Evolutionary conservation across 2,888 invertebrate species (phyloP), one percentile per base, ranked within the genome.

Genomic region (Cephus rjabovi): DNA sequence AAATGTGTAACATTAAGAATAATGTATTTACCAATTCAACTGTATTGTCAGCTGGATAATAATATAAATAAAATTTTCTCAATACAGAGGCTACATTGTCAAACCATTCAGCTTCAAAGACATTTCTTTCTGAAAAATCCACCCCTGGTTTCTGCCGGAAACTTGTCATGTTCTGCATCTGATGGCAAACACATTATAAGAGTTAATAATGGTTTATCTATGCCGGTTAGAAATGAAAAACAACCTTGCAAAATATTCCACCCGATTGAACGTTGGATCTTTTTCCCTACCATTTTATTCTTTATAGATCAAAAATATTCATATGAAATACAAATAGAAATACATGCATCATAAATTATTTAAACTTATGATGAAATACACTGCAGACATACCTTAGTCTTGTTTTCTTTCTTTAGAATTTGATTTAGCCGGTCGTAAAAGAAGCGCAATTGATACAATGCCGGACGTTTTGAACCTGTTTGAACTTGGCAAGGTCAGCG

Each of bases 101-200:
- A 89, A 95, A 97, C 97, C 97, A 98, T 92, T 98, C 97, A 3
- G 96, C 96, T 79, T 95, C 91, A 91, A 97, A 96, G 56, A 92
- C 89, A 83, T 92, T 90, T 75, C 92, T 89, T 76, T 91, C 87
- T 68, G 85, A 69, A 37, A 82, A 78, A 75, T 88, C 85, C 1
- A 23, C 9, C 56, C 23, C 23, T 9, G 56, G 23, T 2, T 56
- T 56, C 1, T 56, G 56, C 9, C 23, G 23, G 2, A 23, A 56
- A 9, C 23, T 15, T 56, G 23, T 23, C 23, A 56, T 6, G 9
- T 56, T 56, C 23, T 56, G 56, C 23, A 56, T 56, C 56, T 56
- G 2, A 56, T 23, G 23, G 23, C 23, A 56, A 56, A 56, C 23
- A 56, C 6, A 23, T 56, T 56, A 23, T 6, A 56, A 56, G 9